Evolutionary conservation across 2,797 vertebrate genomes (phyloP).

Genomic region (Acrossocheilus wenchowensis): DNA sequence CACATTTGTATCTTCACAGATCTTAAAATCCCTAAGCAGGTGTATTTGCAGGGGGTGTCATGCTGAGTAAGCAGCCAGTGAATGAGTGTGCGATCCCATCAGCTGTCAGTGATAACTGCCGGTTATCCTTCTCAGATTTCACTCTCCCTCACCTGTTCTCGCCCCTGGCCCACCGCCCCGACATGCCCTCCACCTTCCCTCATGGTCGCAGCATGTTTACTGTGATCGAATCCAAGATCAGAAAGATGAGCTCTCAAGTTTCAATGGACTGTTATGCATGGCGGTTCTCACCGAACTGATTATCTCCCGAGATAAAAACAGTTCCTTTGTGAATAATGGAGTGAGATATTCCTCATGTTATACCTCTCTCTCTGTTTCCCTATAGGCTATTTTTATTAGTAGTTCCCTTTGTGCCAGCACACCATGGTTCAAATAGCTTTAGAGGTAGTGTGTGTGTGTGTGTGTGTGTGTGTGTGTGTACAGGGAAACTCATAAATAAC

Average conservation of each 20-base stretch:
- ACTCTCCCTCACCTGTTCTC: conserved; percentile 45
- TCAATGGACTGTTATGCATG: conserved; percentile 19
- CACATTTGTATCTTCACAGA: background rate
- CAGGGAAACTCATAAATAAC: conserved; percentile 22
- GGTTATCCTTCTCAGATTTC: conserved; percentile 20
- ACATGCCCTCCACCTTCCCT: conserved; percentile 17
- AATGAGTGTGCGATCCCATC: conserved; percentile 17
- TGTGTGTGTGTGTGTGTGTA: background rate
- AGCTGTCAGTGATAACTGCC: conserved; percentile 20
- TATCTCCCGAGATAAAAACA: conserved; percentile 29
- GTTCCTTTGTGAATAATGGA: conserved; percentile 1
- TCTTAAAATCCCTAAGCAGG: conserved; percentile 27
- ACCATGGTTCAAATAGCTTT: background rate
- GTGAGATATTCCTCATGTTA: conserved; percentile 28
- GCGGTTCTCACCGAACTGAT: background rate
- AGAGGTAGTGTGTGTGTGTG: background rate
- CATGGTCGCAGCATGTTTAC: conserved; percentile 13
- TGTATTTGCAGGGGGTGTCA: conserved; percentile 3
- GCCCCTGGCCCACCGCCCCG: background rate
- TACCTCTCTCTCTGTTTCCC: background rate
- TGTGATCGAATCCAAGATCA: conserved; percentile 9
- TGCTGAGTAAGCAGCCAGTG: conserved; percentile 36
- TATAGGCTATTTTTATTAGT: conserved; percentile 18
- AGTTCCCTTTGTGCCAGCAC: conserved; percentile 7
- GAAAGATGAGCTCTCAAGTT: conserved; percentile 27